Evolutionary conservation across 2,113 vertebrate genomes (phyloP).

Genomic region (Corynorhinus townsendii): DNA sequence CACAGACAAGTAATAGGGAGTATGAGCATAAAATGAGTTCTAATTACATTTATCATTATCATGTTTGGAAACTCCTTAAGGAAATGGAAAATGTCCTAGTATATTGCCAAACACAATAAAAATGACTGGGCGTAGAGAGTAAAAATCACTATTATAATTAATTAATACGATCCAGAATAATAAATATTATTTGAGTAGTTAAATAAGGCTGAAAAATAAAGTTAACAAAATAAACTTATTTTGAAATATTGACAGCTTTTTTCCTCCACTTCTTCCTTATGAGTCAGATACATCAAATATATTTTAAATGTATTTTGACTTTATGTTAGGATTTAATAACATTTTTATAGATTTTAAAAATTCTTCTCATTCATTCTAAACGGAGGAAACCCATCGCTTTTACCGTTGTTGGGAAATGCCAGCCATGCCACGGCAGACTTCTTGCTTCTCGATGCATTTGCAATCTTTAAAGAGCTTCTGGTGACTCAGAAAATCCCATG

Average conservation of each 20-base stretch:
- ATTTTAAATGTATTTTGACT: constrained; percentile 21
- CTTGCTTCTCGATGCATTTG: constrained; percentile 62
- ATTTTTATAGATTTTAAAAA: constrained; percentile 36
- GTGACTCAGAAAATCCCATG: constrained; percentile 75
- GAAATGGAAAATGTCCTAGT: constrained; percentile 40
- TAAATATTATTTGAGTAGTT: constrained; percentile 35
- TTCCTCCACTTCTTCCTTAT: not conserved
- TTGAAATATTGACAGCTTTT: not conserved
- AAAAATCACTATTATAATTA: constrained; percentile 7
- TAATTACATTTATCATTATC: constrained; percentile 17
- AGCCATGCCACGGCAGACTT: constrained; percentile 69
- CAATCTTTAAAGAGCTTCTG: constrained; percentile 63
- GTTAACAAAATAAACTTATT: constrained; percentile 47
- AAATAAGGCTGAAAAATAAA: constrained; percentile 39
- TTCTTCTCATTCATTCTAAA: constrained; percentile 30
- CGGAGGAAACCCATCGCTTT: constrained; percentile 60
- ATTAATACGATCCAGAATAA: constrained; percentile 33
- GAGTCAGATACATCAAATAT: constrained; percentile 24
- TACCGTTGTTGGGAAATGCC: constrained; percentile 55
- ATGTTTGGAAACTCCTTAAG: constrained; percentile 38
- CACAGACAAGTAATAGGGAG: not conserved
- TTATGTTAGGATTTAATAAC: not conserved
- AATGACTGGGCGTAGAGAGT: not conserved
- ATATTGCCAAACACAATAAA: constrained; percentile 17
- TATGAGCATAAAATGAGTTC: constrained; percentile 33